A percentile compares a stretch with the other conserved stretches of the same genome.
Conservation (phyloP, 2,797 vertebrate genomes). For the Hoplostethus atlanticus region DNA sequence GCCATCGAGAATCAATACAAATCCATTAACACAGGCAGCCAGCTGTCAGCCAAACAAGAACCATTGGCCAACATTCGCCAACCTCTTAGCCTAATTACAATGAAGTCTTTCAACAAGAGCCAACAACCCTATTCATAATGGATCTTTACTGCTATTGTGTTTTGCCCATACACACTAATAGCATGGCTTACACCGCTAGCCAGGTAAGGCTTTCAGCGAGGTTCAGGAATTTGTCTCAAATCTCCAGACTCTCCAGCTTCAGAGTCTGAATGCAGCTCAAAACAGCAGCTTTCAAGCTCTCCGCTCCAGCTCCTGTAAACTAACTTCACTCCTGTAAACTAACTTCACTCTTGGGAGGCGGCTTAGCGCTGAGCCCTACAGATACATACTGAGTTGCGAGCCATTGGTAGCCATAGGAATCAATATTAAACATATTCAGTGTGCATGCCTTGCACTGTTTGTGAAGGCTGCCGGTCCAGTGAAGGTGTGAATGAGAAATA, state of each 20-base stretch:
- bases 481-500: conserved; percentile 65
- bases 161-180: conserved; percentile 59
- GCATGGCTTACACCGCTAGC: conserved; percentile 24
- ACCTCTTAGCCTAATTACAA: conserved; percentile 63
- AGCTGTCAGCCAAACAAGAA: conserved; percentile 69
- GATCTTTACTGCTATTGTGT: conserved; percentile 62
- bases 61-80: conserved; percentile 56
- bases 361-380: conserved; percentile 45
- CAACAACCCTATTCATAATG: conserved; percentile 55
- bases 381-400: conserved; percentile 48
- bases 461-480: conserved; percentile 63
- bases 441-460: conserved; percentile 66
- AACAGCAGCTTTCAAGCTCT: conserved; percentile 55
- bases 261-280: conserved; percentile 29
- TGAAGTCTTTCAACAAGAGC: conserved; percentile 62
- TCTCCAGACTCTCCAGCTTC: conserved; percentile 36
- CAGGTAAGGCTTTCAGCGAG: conserved; percentile 28
- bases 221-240: conserved; percentile 50
- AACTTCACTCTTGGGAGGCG: conserved; percentile 39
- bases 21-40: conserved; percentile 72
- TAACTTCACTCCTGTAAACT: conserved; percentile 42
- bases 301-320: conserved; percentile 40
- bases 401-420: conserved; percentile 62
- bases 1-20: conserved; percentile 71
- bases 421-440: conserved; percentile 69